These are phyloP conservation scores for Nycticryphes semicollaris DNA, from an alignment of 2,113 vertebrate genomes.

Conservation along the genomic window DNA sequence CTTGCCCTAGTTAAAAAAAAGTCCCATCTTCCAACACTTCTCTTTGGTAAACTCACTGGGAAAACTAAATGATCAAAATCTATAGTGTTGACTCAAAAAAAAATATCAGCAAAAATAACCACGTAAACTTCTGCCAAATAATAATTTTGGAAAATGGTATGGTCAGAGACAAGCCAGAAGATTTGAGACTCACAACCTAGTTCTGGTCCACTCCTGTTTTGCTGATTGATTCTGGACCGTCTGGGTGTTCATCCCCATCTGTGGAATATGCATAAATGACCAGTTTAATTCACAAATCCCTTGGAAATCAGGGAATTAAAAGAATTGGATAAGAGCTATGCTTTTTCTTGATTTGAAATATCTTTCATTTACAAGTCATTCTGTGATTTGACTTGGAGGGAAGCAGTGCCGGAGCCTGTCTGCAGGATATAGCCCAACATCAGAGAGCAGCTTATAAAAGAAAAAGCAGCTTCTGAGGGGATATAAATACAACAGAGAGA, in stretches of 20 bases:
- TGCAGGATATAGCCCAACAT: neutral
- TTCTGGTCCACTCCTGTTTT: neutral
- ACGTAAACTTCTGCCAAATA: neutral
- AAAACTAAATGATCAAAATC: neutral
- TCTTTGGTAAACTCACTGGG: neutral
- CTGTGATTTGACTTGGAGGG: neutral
- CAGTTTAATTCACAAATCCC: neutral
- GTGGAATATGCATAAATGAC: neutral
- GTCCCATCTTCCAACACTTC: neutral
- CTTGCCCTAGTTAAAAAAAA: slow-evolving; percentile 12
- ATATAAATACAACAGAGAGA: neutral
- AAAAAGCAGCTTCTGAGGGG: neutral
- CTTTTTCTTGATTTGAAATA: neutral
- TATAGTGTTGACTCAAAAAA: neutral
- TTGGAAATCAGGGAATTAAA: neutral
- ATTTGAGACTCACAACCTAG: neutral
- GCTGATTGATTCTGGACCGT: neutral
- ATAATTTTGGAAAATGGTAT: neutral
- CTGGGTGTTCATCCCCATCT: neutral
- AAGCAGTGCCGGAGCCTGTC: neutral
- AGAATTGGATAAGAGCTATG: neutral
- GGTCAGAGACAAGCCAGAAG: neutral
- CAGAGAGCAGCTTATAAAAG: neutral
- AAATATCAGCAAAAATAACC: neutral
- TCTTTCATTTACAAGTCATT: neutral